These are phyloP conservation scores for Anarrhichthys ocellatus DNA, from an alignment of 2,113 vertebrate genomes.

Conservation along the genomic window DNA sequence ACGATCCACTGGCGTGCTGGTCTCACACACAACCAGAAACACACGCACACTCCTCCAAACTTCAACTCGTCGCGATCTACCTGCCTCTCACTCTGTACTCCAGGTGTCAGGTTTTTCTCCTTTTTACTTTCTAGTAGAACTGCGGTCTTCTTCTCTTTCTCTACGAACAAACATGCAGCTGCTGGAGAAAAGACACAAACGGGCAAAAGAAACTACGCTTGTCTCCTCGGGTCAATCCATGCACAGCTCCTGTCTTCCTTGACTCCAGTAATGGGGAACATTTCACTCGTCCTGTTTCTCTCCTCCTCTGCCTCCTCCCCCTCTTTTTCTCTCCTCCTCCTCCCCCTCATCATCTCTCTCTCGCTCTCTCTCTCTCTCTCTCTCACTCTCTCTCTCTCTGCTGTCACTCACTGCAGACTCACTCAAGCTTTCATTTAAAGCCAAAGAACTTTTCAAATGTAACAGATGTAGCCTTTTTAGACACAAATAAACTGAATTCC, in stretches of 20 bases:
- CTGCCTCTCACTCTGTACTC: conserved; percentile 56
- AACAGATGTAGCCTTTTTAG: neutral
- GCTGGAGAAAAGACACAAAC: conserved; percentile 2
- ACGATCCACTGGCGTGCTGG: conserved; percentile 46
- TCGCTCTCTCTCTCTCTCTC: conserved; percentile 1
- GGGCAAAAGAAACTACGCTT: conserved; percentile 11
- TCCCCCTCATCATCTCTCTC: conserved; percentile 13
- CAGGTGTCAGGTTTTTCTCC: conserved; percentile 54
- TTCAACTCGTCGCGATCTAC: conserved; percentile 39
- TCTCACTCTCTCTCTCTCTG: conserved; percentile 31
- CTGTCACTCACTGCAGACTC: conserved; percentile 68
- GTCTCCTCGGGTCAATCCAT: conserved; percentile 61
- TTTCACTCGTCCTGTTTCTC: conserved; percentile 71
- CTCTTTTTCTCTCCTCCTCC: conserved; percentile 55
- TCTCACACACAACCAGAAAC: conserved; percentile 34
- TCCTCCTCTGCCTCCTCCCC: conserved; percentile 75
- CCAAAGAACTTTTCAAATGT: conserved; percentile 35
- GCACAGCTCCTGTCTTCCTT: conserved; percentile 70
- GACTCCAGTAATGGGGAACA: conserved; percentile 66
- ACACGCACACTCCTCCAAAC: conserved; percentile 11
- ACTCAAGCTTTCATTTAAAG: conserved; percentile 47
- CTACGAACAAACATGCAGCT: conserved; percentile 14
- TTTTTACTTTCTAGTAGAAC: conserved; percentile 27
- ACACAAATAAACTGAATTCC: conserved; percentile 10
- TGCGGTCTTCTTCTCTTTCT: conserved; percentile 27